Evolutionary conservation across 2,888 invertebrate genomes (phyloP).

Genomic region (Eustalomyia histrio): DNA sequence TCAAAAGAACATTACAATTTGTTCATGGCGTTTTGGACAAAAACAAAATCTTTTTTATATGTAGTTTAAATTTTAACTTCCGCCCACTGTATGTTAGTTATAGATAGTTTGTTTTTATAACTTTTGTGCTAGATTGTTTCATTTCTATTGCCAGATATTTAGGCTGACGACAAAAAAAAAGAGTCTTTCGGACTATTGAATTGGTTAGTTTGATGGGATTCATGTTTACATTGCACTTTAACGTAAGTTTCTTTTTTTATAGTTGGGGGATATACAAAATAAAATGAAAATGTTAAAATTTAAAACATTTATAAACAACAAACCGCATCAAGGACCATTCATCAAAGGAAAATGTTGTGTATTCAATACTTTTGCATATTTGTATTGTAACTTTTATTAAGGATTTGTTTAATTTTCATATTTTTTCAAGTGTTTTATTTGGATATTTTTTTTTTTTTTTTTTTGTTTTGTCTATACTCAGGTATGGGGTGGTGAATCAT

Average conservation of each 20-base stretch:
- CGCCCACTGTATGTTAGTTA: background rate
- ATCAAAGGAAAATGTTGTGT: constrained; percentile 39
- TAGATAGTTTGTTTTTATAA: constrained; percentile 1
- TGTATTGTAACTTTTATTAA: constrained; percentile 12
- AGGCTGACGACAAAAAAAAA: constrained; percentile 42
- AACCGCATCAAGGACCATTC: constrained; percentile 51
- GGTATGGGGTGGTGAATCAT: constrained; percentile 80
- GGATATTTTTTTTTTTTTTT: background rate
- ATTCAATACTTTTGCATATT: constrained; percentile 15
- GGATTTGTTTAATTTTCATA: constrained; percentile 48
- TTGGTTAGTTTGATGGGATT: constrained; percentile 56
- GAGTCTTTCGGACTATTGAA: constrained; percentile 45
- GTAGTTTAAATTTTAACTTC: background rate
- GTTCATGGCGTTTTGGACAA: too few relatives aligned
- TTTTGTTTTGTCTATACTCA: constrained; percentile 60
- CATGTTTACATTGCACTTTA: constrained; percentile 61
- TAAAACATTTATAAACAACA: constrained; percentile 48
- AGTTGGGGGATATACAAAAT: background rate
- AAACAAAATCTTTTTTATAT: too few relatives aligned
- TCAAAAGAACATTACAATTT: too few relatives aligned
- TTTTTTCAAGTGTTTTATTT: constrained; percentile 37
- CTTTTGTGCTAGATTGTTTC: background rate
- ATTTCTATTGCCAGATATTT: constrained; percentile 45
- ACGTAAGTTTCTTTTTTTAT: constrained; percentile 18
- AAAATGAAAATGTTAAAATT: constrained; percentile 24